Base-by-base conservation (phyloP, 2,797 vertebrate species). In the Microctenopoma stevenorrisi region DNA sequence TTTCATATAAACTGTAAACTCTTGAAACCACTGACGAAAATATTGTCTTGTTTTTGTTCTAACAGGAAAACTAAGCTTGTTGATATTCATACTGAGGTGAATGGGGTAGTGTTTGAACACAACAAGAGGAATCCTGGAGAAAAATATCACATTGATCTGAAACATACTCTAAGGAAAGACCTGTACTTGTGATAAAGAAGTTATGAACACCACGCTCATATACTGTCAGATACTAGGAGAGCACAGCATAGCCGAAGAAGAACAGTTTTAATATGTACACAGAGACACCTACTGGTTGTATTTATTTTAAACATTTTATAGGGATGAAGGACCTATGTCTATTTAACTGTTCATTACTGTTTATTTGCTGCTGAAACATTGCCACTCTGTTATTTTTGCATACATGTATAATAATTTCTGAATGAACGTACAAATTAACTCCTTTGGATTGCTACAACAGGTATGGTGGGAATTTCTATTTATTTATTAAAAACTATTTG, bases 81-180 rank as follows among this genome's bases (percentile, higher is more conserved):
- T 66, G 94, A 96, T 59, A 72, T 95, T 69, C 96, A 97, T 52
- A 90, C 83, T 0, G 92, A 95, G 48, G 91, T 98, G 79, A 96
- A 96, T 40, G 26, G 67, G 12, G 88, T 48, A 16, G 74, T 98
- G 47, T 95, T 90, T 68, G 89, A 93, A 4, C 92, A 95, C 86
- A 96, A 96, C 88, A 68, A 8, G 28, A 88, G 38, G 0, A 88
- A 91, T 73, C 77, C 91, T 22, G 69, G 56, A 47, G 89, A 87
- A 51, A 82, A 43, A 0, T 96, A 96, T 57, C 73, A 86, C 15
- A 73, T 98, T 37, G 85, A 92, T 22, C 85, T 96, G 10, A 93
- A 93, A 71, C 95, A 97, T 59, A 99, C 97, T 0, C 84, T 98
- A 25, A 93, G 95, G 44, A 98, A 96, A 84, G 90, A 91, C 10